Evolutionary conservation across 2,797 vertebrate genomes (phyloP).

Genomic region (Pseudomugil gertrudae): DNA sequence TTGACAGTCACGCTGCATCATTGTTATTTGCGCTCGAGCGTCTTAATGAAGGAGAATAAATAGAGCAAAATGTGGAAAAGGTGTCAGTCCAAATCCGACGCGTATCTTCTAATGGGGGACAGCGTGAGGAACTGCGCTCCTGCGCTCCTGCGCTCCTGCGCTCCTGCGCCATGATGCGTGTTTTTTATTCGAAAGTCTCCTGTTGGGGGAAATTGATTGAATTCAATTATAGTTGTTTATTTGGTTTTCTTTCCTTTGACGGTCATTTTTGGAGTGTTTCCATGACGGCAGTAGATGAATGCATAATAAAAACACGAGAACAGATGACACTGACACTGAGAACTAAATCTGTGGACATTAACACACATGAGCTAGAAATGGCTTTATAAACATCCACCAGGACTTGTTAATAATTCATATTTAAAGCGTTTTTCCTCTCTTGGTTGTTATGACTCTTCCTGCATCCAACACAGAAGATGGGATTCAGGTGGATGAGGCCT

Average conservation of each 20-base stretch:
- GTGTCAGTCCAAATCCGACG: neutral
- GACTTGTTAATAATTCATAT: slow-evolving; percentile 25
- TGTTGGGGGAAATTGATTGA: neutral
- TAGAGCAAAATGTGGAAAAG: slow-evolving; percentile 7
- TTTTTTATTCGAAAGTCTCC: neutral
- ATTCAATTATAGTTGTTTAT: slow-evolving; percentile 20
- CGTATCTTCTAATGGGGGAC: no score
- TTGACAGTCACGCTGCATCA: slow-evolving; percentile 55
- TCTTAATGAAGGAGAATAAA: slow-evolving; percentile 13
- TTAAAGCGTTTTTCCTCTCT: slow-evolving; percentile 11
- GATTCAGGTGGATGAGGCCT: slow-evolving; percentile 41
- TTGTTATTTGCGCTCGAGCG: no score
- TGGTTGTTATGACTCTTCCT: slow-evolving; percentile 31
- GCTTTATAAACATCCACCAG: slow-evolving; percentile 17
- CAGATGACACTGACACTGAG: slow-evolving; percentile 15
- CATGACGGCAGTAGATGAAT: slow-evolving; percentile 2
- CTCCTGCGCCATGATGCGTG: slow-evolving; percentile 10
- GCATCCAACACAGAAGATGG: slow-evolving; percentile 32
- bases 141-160: no score
- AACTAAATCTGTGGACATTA: slow-evolving; percentile 24
- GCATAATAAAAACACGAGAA: neutral
- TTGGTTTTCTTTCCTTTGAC: neutral
- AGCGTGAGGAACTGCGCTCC: neutral
- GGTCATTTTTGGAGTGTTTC: slow-evolving; percentile 5
- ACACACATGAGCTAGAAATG: slow-evolving; percentile 4